phyloP scores from a whole-genome alignment of 2,797 vertebrate genomes.

The Tadarida brasiliensis region DNA sequence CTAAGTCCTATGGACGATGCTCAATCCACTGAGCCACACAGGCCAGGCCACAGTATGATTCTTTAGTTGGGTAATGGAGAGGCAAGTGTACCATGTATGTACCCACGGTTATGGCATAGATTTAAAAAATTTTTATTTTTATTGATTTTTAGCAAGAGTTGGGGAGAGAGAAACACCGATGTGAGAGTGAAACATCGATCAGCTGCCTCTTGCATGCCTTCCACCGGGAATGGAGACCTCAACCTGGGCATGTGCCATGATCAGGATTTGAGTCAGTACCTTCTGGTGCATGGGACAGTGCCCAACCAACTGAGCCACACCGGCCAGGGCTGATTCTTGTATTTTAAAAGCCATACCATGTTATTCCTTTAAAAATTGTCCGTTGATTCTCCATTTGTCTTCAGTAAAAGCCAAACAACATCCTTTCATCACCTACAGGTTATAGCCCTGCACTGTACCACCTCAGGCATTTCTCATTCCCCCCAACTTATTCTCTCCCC shows the following conservation, averaged over 20 bases:
- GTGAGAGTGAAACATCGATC: not conserved
- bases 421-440: not conserved
- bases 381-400: not conserved
- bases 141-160: not conserved
- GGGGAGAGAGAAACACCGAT: not conserved
- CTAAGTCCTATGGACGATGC: no score
- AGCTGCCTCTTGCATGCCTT: fast-evolving
- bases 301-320: not conserved
- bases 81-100: not conserved
- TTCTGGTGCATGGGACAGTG: not conserved
- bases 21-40: no score
- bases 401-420: not conserved
- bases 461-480: not conserved
- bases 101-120: not conserved
- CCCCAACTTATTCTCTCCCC: not conserved
- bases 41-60: not conserved
- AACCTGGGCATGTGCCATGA: not conserved
- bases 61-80: constrained; percentile 19
- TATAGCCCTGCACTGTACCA: not conserved
- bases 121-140: not conserved
- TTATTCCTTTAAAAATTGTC: not conserved
- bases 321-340: not conserved
- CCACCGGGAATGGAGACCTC: not conserved
- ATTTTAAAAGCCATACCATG: not conserved
- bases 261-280: not conserved